A percentile compares a stretch with the other conserved stretches of the same genome.
Evolutionary conservation across 2,113 vertebrate genomes (phyloP).

Genomic region (Ranitomeya imitator): DNA sequence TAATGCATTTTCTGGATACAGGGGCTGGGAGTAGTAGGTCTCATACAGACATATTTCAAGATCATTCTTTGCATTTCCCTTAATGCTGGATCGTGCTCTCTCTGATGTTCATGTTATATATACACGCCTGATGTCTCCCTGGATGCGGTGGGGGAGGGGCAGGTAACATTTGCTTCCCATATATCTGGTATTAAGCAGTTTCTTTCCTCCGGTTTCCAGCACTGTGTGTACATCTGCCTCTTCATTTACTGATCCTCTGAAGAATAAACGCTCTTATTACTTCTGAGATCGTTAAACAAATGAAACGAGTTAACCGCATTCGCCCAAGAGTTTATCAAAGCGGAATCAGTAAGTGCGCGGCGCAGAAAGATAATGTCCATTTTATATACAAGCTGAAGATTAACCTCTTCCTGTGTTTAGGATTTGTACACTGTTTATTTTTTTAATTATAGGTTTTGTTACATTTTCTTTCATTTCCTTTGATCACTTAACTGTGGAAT

Average conservation of each 20-base stretch:
- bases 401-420: not conserved
- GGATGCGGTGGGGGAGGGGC: not conserved
- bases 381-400: not conserved
- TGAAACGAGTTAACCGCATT: slow-evolving; percentile 17
- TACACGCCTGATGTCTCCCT: not conserved
- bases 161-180: not conserved
- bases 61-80: not conserved
- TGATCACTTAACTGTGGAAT: no score
- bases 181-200: slow-evolving; percentile 11
- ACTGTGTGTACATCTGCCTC: not conserved
- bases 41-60: not conserved
- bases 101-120: not conserved
- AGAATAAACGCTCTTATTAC: slow-evolving; percentile 41
- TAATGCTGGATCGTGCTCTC: not conserved
- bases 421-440: no score
- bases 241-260: slow-evolving; percentile 23
- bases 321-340: slow-evolving; percentile 11
- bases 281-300: slow-evolving; percentile 40
- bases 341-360: not conserved
- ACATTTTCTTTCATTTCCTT: not conserved
- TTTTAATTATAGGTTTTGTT: not conserved
- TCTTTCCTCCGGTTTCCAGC: not conserved
- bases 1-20: not conserved
- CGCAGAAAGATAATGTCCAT: not conserved
- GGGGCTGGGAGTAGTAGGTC: not conserved